phyloP scores from a whole-genome alignment of 2,797 vertebrate genomes.

The Poecilia velifera region DNA sequence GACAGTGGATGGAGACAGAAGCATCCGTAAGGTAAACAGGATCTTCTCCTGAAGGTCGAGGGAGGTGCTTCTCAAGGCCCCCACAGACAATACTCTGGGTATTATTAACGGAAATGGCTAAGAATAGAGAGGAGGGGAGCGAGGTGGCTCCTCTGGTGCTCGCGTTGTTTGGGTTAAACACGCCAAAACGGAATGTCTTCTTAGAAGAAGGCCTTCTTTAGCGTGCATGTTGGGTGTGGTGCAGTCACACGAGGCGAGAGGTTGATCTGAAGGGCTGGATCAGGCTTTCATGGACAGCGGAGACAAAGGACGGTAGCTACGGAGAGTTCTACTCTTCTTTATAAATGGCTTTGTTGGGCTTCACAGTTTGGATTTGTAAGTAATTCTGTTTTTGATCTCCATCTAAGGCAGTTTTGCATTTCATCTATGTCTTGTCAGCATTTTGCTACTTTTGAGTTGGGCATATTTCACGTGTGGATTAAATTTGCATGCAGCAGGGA shows the following conservation, averaged over 20 bases:
- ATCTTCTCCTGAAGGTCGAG: slow-evolving; percentile 81
- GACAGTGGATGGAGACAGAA: slow-evolving; percentile 80
- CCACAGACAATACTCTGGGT: slow-evolving; percentile 84
- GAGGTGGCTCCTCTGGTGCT: slow-evolving; percentile 74
- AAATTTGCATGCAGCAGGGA: not conserved
- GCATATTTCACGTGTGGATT: slow-evolving; percentile 6
- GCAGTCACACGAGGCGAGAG: slow-evolving; percentile 33
- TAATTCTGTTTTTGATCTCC: slow-evolving; percentile 37
- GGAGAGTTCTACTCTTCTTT: slow-evolving; percentile 27
- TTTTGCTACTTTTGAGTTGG: not conserved
- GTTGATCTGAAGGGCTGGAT: slow-evolving; percentile 44
- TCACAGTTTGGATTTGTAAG: slow-evolving; percentile 62
- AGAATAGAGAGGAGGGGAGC: slow-evolving; percentile 83
- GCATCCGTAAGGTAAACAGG: slow-evolving; percentile 83
- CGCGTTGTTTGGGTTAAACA: slow-evolving; percentile 75
- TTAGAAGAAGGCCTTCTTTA: slow-evolving; percentile 62
- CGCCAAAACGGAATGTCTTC: slow-evolving; percentile 79
- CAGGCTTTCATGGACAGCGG: slow-evolving; percentile 31
- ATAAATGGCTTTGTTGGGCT: slow-evolving; percentile 46
- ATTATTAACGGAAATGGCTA: slow-evolving; percentile 84
- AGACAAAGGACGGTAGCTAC: slow-evolving; percentile 16
- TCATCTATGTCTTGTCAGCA: not conserved
- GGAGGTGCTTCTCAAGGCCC: slow-evolving; percentile 81
- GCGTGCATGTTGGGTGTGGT: slow-evolving; percentile 66
- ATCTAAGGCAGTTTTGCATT: not conserved